A percentile compares a stretch with the other conserved stretches of the same genome.
phyloP scores from a whole-genome alignment of 1,140 invertebrate genomes.

The Heliconius melpomene region DNA sequence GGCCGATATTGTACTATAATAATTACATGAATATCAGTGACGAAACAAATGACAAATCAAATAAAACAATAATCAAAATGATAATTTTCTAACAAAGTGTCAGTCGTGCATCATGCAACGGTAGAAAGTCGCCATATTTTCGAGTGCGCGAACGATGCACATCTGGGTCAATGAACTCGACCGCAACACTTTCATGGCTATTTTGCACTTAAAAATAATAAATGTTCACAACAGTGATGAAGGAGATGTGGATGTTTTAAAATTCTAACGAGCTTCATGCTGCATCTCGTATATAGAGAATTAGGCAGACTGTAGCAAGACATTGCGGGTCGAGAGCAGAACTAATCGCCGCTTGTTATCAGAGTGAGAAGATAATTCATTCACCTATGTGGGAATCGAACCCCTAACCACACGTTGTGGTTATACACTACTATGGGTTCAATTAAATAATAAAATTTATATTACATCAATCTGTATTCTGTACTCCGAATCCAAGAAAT shows the following conservation, averaged over 20 bases:
- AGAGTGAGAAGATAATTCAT: no score
- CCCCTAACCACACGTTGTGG: no score
- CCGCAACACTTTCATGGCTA: constrained; percentile 57
- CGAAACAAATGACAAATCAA: not conserved
- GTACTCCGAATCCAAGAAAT: no score
- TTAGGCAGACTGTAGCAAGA: no score
- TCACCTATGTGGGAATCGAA: no score
- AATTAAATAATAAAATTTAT: not conserved
- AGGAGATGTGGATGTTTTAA: not conserved
- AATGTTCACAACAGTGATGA: not conserved
- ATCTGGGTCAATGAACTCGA: constrained; percentile 67
- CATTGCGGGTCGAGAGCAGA: no score
- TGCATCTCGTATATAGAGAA: no score
- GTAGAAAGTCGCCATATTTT: constrained; percentile 73
- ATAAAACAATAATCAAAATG: constrained; percentile 27
- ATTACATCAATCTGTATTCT: not conserved
- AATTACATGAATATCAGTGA: not conserved
- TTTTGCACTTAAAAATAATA: constrained; percentile 26
- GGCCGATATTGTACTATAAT: no score
- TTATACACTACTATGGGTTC: no score
- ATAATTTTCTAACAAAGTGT: constrained; percentile 47
- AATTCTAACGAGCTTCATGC: not conserved
- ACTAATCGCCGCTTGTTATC: no score
- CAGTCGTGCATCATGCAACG: constrained; percentile 61
- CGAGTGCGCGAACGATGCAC: constrained; percentile 62